phyloP scores from a whole-genome alignment of 2,888 invertebrate genomes.

The Lepidochrysops patricia region DNA sequence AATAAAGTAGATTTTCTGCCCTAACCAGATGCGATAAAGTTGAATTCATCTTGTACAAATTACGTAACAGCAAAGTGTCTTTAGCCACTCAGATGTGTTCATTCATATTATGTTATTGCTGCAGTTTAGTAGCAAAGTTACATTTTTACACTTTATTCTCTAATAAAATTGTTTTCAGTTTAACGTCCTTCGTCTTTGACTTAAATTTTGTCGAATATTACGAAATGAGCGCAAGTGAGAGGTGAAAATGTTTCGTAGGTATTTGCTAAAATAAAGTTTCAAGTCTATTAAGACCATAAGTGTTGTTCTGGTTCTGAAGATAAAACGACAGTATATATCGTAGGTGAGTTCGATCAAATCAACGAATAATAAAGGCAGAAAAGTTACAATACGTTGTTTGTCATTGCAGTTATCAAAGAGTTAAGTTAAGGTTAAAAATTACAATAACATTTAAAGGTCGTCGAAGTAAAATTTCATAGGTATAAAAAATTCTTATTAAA shows the following conservation, averaged over 20 bases:
- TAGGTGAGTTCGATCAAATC: not conserved
- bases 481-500: too few relatives aligned
- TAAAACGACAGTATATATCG: not conserved
- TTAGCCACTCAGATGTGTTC: not conserved
- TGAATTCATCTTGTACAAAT: not conserved
- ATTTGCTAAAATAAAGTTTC: not conserved
- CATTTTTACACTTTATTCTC: not conserved
- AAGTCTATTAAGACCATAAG: not conserved
- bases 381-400: not conserved
- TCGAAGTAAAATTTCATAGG: too few relatives aligned
- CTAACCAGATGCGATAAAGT: not conserved
- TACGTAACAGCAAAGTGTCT: not conserved
- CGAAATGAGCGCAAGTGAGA: not conserved
- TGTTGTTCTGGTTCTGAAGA: not conserved
- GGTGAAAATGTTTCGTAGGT: not conserved
- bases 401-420: not conserved
- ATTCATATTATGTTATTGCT: not conserved
- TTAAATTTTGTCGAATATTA: not conserved
- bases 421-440: not conserved
- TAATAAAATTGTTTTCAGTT: not conserved
- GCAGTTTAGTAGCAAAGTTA: not conserved
- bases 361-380: not conserved
- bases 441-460: too few relatives aligned
- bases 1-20: not conserved
- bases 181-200: not conserved